phyloP scores from a whole-genome alignment of 2,797 vertebrate species.

The Anisognathus igniventris region DNA sequence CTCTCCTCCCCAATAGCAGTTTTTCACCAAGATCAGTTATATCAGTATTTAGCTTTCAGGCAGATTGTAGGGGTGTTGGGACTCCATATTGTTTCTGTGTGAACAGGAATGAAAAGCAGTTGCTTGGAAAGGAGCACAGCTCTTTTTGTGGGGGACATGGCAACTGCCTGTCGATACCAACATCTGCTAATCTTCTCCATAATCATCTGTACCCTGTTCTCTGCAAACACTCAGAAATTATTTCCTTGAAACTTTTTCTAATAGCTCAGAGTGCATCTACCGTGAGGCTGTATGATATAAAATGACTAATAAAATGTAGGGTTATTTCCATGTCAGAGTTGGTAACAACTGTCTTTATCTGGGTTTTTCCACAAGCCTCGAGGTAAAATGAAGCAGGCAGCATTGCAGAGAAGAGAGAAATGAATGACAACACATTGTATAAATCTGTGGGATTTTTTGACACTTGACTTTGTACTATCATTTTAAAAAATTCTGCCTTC shows the following conservation, averaged over 20 bases:
- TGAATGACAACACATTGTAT: conserved; percentile 38
- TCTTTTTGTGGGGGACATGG: conserved; percentile 12
- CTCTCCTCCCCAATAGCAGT: accelerated
- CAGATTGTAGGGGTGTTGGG: background rate
- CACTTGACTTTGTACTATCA: conserved; percentile 52
- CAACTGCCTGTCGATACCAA: conserved; percentile 43
- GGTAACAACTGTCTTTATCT: conserved; percentile 38
- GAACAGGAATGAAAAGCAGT: conserved; percentile 35
- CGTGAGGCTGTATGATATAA: background rate
- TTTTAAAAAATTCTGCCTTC: conserved; percentile 59
- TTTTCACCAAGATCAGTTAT: background rate
- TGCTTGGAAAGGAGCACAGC: conserved; percentile 27
- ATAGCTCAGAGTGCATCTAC: background rate
- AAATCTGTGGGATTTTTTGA: conserved; percentile 56
- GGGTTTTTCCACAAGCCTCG: background rate
- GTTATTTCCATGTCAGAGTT: conserved; percentile 44
- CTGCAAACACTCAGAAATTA: conserved; percentile 35
- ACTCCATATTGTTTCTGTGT: background rate
- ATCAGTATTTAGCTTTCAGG: conserved; percentile 7
- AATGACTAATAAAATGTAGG: conserved; percentile 55
- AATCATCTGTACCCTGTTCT: conserved; percentile 46
- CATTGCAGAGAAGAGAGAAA: conserved; percentile 20
- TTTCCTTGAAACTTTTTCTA: conserved; percentile 53
- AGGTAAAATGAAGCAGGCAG: conserved; percentile 49
- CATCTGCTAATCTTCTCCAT: conserved; percentile 55